A percentile compares a stretch with the other conserved stretches of the same genome.
Conservation (phyloP, 1,140 invertebrate genomes). For the Platorchestia sp. region DNA sequence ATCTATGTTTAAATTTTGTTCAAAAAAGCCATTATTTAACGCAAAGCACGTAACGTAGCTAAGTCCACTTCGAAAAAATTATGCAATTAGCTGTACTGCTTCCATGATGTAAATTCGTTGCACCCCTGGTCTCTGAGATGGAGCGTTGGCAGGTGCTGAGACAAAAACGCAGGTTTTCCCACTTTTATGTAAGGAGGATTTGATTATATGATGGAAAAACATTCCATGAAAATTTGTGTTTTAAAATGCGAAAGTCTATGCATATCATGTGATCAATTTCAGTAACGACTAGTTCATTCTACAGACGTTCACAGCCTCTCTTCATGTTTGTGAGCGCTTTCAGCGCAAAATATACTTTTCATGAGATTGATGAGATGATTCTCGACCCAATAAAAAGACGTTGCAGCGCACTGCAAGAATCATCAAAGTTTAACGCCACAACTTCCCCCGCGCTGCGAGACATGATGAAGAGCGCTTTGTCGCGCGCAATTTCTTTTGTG, state of each 20-base stretch:
- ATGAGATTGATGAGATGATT: not conserved
- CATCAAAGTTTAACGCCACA: not conserved
- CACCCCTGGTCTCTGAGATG: no score
- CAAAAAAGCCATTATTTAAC: no score
- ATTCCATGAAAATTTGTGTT: no score
- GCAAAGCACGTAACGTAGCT: no score
- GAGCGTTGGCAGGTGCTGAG: not conserved
- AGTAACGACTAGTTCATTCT: not conserved
- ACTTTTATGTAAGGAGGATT: not conserved
- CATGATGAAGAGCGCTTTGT: not conserved
- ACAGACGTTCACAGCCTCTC: not conserved
- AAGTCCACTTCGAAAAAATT: no score
- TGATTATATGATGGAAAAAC: not conserved
- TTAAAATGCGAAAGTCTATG: no score
- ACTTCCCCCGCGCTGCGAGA: not conserved
- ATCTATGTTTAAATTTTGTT: no score
- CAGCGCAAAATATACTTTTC: not conserved
- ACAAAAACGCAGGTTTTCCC: not conserved
- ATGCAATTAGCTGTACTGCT: no score
- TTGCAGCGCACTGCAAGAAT: not conserved
- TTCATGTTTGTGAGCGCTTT: not conserved
- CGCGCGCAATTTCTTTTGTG: not conserved
- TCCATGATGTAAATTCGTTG: no score
- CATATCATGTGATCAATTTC: no score
- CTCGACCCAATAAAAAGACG: not conserved